Evolutionary conservation across 2,797 vertebrate genomes (phyloP).

Genomic region (Leptodactylus fallax): DNA sequence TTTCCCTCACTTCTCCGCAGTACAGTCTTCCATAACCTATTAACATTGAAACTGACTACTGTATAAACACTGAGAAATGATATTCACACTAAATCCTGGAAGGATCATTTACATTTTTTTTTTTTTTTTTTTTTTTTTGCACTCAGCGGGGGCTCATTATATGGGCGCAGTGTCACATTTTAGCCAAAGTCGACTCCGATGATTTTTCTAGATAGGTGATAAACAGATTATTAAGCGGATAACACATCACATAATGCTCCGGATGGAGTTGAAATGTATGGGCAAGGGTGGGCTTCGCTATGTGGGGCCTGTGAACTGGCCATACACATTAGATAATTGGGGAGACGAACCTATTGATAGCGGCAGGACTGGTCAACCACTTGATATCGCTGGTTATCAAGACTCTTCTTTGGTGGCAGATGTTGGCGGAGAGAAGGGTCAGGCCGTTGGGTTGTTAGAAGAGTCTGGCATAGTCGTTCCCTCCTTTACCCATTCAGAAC

Average conservation of each 20-base stretch:
- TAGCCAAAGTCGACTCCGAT: conserved; percentile 15
- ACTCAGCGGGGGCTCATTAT: conserved; percentile 27
- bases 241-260: neutral
- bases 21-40: conserved; percentile 67
- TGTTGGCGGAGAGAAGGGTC: too few species aligned
- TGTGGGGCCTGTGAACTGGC: too few species aligned
- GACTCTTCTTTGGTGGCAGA: too few species aligned
- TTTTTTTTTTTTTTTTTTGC: neutral
- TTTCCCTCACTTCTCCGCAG: conserved; percentile 67
- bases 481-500: too few species aligned
- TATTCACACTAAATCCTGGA: neutral
- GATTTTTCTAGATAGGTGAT: neutral
- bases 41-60: conserved; percentile 40
- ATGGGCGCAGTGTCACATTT: neutral
- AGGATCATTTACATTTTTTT: conserved; percentile 9
- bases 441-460: too few species aligned
- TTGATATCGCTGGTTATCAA: too few species aligned
- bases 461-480: too few species aligned
- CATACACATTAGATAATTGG: too few species aligned
- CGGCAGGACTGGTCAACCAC: too few species aligned
- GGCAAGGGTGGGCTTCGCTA: neutral
- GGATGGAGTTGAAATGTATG: neutral
- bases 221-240: conserved; percentile 4
- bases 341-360: too few species aligned
- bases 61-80: conserved; percentile 38